Evolutionary conservation across 1,140 invertebrate species (phyloP), one percentile per base, ranked within the genome.

Genomic region (Asbolus verrucosus): DNA sequence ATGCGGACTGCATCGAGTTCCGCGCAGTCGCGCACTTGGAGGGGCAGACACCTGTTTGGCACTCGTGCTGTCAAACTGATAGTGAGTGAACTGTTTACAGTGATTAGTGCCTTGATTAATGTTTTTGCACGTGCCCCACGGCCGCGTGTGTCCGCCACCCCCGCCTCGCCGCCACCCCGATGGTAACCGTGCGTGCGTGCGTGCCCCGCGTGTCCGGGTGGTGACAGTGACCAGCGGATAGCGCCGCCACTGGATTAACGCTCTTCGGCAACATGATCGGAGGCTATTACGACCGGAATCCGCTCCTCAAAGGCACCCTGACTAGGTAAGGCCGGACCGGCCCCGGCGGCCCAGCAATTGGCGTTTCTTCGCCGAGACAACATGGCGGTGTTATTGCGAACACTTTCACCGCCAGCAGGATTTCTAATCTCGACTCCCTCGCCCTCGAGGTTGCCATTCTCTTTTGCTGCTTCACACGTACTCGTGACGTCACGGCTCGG

Each of bases 211-310:
- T 27, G 24, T 27, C 24, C 24, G 3, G 41, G 41, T 46, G 41
- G 41, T 46, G 41, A 46, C 16, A 46, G 41, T 46, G 41, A 46
- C 14, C 41, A 16, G 16, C 24, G 3, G 18, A 19, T 0, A 46
- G 19, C 46, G 46, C 46, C n/a, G 19, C 6, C 6, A 27, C 21
- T 13, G 46, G 46, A 54, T 46, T 46, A 18, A 19, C 13, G 14
- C 18, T 18, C 16, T 21, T 9, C 9, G 46, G 67, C 69, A 76
- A 70, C 63, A 78, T 75, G 72, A 77, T 78, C 68, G 73, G 75
- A 16, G 75, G 77, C 46, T 77, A 78, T 38, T 76, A 79, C 46
- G 75, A 77, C 21, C 72, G 77, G 46, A 80, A 80, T 71, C 78
- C 78, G 15, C 67, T 79, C 33, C 67, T 79, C 21, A 79, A 80